Base-by-base conservation (phyloP, 2,888 invertebrate species). In the Penaeus monodon region DNA sequence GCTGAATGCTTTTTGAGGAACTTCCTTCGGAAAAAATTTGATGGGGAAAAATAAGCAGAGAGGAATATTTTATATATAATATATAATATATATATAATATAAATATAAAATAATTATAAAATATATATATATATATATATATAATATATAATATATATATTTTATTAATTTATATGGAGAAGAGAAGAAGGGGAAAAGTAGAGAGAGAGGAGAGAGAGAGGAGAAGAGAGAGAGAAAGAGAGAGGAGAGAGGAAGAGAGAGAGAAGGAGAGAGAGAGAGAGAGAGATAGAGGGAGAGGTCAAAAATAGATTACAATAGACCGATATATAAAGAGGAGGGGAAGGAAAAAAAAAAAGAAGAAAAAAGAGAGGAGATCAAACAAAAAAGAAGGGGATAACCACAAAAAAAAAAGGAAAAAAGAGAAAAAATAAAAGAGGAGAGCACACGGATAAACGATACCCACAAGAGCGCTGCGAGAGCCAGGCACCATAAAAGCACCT, bases 371-470 rank as follows among this genome's bases (percentile, higher is more conserved):
- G 38, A 38, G 29, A 64, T 27, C 14, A n/a, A 49, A 22, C 44
- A 17, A 49, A 70, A 27, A 22, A 27, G 81, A 66, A 81, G 66
- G 68, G n/a, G 44, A 63, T 78, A 78, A 63, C 57, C 57, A 49
- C 17, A 57, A 8, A 44, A 77, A 57, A 29, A 27, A 10, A n/a
- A 49, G 27, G 10, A 2, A 17, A 49, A 49, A 14, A 22, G 49
- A 49, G 76, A 20, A 27, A 8, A 17, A 49, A 8, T 6, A 57
- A 49, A 10, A 57, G 77, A n/a, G 20, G 24, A 63, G 27, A 20
- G 20, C 27, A 27, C 57, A n/a, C 17, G 20, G 33, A 29, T 0
- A 68, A 1, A 17, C 17, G 57, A 57, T 57, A 17, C 17, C 57
- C 57, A 57, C 57, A 57, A 27, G 57, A 57, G 77, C 27, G 77